Evolutionary conservation across 2,797 vertebrate genomes (phyloP).

Genomic region (Sebastes kiyomatsui): DNA sequence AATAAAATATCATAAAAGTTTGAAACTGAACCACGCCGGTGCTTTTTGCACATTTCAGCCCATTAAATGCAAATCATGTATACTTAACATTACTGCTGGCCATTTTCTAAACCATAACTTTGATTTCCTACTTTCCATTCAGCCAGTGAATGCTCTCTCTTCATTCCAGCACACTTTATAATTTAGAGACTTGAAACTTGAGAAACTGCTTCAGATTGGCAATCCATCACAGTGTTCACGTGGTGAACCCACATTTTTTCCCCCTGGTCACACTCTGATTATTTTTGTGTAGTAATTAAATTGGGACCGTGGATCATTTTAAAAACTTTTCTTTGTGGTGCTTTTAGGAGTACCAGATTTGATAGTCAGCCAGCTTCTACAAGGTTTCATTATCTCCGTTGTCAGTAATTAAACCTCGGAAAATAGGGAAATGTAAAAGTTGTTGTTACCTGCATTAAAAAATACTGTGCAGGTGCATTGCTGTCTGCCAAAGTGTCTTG

Average conservation of each 20-base stretch:
- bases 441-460: background rate
- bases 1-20: conserved; percentile 9
- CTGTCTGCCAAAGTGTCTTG: background rate
- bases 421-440: background rate
- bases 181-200: conserved; percentile 21
- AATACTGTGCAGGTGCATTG: background rate
- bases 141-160: background rate
- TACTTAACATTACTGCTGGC: conserved; percentile 32
- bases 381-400: background rate
- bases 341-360: background rate
- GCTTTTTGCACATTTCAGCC: conserved; percentile 22
- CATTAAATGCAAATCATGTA: conserved; percentile 48
- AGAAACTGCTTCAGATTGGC: conserved; percentile 3
- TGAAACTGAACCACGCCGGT: background rate
- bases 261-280: background rate
- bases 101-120: conserved; percentile 52
- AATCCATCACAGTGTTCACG: conserved; percentile 32
- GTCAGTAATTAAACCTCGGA: background rate
- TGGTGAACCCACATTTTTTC: background rate
- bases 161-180: conserved; percentile 13
- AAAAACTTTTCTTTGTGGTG: background rate
- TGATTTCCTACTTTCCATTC: conserved; percentile 38
- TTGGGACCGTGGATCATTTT: background rate
- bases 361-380: background rate
- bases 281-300: conserved; percentile 12